Conservation (phyloP, 2,797 vertebrate species). For the Bryconaethiops microstoma region DNA sequence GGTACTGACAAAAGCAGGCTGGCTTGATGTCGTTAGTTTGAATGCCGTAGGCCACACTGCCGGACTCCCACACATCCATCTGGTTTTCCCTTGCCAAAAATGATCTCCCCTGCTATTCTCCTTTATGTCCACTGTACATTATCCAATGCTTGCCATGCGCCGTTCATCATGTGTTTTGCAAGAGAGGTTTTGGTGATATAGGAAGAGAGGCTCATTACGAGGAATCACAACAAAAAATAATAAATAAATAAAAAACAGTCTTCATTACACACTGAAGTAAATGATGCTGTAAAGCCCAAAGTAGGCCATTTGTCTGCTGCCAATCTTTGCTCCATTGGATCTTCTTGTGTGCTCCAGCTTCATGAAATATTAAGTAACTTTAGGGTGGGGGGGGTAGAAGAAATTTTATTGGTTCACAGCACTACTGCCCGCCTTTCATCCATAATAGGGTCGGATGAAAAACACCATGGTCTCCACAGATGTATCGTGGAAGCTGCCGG, state of each 20-base stretch:
- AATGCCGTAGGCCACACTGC: not conserved
- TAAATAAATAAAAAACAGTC: not conserved
- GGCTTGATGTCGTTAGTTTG: conserved; percentile 27
- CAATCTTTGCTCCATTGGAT: conserved; percentile 27
- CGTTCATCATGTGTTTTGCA: conserved; percentile 8
- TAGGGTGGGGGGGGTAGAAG: conserved; percentile 51
- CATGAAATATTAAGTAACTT: conserved; percentile 55
- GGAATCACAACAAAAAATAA: not conserved
- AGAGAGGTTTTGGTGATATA: not conserved
- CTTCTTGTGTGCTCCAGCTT: conserved; percentile 19
- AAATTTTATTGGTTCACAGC: conserved; percentile 64
- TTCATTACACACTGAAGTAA: not conserved
- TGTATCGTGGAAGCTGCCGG: not conserved
- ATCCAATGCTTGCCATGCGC: not conserved
- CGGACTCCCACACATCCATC: not conserved
- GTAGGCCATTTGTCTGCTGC: conserved; percentile 41
- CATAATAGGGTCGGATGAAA: not conserved
- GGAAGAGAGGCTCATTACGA: not conserved
- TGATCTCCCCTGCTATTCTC: conserved; percentile 1
- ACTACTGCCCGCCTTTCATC: conserved; percentile 30
- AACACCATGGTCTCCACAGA: not conserved
- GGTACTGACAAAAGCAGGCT: conserved; percentile 34
- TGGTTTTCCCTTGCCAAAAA: not conserved
- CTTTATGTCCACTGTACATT: not conserved
- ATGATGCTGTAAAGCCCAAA: conserved; percentile 14